Evolutionary conservation across 2,797 vertebrate species (phyloP), one percentile per base, ranked within the genome.

Genomic region (Pempheris klunzingeri): DNA sequence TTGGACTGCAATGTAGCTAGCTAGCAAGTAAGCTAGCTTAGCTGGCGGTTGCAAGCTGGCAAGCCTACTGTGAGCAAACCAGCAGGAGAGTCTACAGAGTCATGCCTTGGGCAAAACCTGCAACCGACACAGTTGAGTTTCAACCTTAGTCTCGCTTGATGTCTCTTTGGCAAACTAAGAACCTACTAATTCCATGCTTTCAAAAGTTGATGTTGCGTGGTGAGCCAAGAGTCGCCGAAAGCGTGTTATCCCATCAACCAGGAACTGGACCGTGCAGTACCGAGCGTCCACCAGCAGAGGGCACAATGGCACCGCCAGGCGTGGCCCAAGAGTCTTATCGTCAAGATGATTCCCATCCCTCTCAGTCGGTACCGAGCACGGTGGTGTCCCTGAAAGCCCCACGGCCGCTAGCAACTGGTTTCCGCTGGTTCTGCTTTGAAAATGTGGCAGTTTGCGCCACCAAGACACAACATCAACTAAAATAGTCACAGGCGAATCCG

Each of bases 1-100:
- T 95, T 95, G 93, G 90, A 92, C 91, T 86, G 90, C 92, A 90
- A 90, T 91, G 86, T 74, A 87, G 89, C 90, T 90, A 84, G 87
- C 91, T 82, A 88, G 84, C 87, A 41, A 85, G 82, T 84, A 87
- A 85, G 90, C 92, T 93, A 91, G 89, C 90, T 87, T 92, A 85
- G 92, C 92, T 90, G 81, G 81, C 63, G 91, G 74, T 87, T 88
- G 91, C 88, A 90, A 88, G 80, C 87, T 88, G 82, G 65, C 63
- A 81, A 91, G 82, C 80, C 85, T 89, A 80, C 81, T 76, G 62
- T 77, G 71, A 74, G 67, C 82, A 88, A 92, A 90, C 82, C 82
- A 78, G 85, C 81, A 71, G 63, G 43, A 65, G 81, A 84, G 79
- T 76, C 90, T 91, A 92, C 75, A 87, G 65, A 90, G 60, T 76